Percentiles rank a stretch among this genome's conserved stretches.
Conservation (phyloP, 2,888 invertebrate species). For the Iselma pallidipennis region DNA sequence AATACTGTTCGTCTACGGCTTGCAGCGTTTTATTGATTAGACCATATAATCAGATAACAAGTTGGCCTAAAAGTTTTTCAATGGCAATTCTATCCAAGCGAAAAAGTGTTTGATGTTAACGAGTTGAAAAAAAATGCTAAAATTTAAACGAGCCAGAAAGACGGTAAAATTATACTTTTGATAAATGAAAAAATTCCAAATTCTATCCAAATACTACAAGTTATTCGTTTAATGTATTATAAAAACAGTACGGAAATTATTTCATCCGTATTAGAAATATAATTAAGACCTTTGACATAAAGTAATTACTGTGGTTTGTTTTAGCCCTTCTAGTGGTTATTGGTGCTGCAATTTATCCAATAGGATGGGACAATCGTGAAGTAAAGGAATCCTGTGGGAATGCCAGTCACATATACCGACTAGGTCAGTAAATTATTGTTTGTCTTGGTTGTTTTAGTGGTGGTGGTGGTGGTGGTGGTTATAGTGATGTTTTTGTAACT, state of each 20-base stretch:
- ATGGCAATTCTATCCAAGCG: constrained; percentile 18
- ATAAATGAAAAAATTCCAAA: constrained; percentile 17
- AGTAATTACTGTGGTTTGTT: constrained; percentile 40
- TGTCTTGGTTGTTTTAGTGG: background rate
- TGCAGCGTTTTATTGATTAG: constrained; percentile 28
- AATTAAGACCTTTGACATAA: background rate
- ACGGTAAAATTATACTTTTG: constrained; percentile 26
- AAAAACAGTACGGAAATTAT: background rate
- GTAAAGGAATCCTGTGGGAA: constrained; percentile 66
- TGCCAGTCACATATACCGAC: constrained; percentile 61
- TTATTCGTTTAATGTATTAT: no score
- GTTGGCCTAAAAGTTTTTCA: constrained; percentile 26
- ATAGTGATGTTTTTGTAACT: background rate
- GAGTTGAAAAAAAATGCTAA: constrained; percentile 28
- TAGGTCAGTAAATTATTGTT: constrained; percentile 57
- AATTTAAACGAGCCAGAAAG: no score
- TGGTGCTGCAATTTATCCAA: constrained; percentile 64
- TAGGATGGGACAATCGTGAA: constrained; percentile 68
- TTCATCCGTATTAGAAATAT: background rate
- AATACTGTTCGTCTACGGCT: constrained; percentile 28
- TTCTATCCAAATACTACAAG: background rate
- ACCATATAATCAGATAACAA: constrained; percentile 29
- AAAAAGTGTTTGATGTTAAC: constrained; percentile 32
- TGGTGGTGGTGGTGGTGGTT: background rate
- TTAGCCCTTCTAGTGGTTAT: constrained; percentile 62